A percentile compares a stretch with the other conserved stretches of the same genome.
These are phyloP conservation scores for Rhabditoides inermis DNA, from an alignment of 2,888 invertebrate species.

Conservation along the genomic window DNA sequence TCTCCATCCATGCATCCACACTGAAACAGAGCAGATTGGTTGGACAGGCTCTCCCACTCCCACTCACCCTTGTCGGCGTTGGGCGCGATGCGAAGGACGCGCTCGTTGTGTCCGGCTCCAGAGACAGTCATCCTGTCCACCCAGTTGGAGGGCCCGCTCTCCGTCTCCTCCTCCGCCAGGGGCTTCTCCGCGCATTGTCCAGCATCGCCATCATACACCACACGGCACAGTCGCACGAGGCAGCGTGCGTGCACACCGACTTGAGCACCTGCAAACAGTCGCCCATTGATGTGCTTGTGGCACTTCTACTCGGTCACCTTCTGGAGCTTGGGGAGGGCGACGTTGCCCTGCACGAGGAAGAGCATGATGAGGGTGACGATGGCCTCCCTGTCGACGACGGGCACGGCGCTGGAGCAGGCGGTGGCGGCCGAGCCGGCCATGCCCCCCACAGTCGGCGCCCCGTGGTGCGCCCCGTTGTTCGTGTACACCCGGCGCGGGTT, in stretches of 20 bases:
- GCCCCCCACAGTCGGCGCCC: constrained; percentile 11
- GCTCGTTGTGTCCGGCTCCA: no score
- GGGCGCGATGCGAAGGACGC: no score
- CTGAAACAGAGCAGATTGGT: no score
- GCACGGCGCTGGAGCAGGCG: constrained; percentile 16
- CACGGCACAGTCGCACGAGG: constrained; percentile 75
- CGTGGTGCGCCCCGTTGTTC: neutral
- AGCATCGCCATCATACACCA: constrained; percentile 54
- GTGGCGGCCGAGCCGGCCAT: constrained; percentile 20
- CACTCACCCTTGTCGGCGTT: no score
- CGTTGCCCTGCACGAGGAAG: constrained; percentile 73
- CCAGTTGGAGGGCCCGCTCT: constrained; percentile 12
- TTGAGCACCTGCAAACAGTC: constrained; percentile 14
- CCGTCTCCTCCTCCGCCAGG: constrained; percentile 19
- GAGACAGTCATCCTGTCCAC: constrained; percentile 29
- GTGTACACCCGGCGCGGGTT: neutral
- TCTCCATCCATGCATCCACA: constrained; percentile 70
- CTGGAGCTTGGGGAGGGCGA: constrained; percentile 64
- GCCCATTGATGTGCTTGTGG: neutral
- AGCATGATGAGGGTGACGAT: constrained; percentile 71
- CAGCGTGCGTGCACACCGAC: constrained; percentile 75
- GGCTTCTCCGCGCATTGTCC: constrained; percentile 36
- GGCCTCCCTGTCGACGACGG: constrained; percentile 71
- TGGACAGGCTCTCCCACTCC: no score
- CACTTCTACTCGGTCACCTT: constrained; percentile 7